Percentiles rank a stretch among this genome's conserved stretches.
Evolutionary conservation across 2,113 vertebrate species (phyloP).

Genomic region (Nesogale talazaci): DNA sequence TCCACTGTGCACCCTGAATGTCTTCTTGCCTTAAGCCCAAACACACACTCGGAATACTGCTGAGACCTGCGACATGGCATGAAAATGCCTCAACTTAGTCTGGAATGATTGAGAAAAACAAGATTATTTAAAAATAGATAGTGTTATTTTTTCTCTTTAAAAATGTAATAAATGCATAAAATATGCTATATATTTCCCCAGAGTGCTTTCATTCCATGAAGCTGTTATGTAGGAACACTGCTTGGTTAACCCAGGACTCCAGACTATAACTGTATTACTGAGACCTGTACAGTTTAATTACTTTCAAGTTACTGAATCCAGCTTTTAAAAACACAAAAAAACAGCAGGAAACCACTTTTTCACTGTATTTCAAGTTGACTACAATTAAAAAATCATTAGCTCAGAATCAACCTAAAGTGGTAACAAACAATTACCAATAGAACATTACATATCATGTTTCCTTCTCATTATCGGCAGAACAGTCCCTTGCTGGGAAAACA

Average conservation of each 20-base stretch:
- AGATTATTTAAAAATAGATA: neutral
- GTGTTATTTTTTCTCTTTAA: neutral
- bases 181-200: neutral
- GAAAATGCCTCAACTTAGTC: neutral
- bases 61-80: neutral
- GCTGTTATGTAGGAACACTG: constrained; percentile 45
- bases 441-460: constrained; percentile 32
- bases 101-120: neutral
- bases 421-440: constrained; percentile 72
- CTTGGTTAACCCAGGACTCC: constrained; percentile 58
- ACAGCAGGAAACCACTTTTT: constrained; percentile 59
- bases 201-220: constrained; percentile 55
- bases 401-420: constrained; percentile 68
- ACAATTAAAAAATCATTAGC: constrained; percentile 81
- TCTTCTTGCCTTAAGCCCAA: neutral
- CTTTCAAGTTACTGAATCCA: constrained; percentile 75
- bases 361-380: constrained; percentile 68
- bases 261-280: constrained; percentile 58
- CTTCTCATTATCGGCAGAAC: constrained; percentile 62
- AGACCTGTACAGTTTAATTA: constrained; percentile 76
- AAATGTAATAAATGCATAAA: constrained; percentile 6
- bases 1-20: neutral
- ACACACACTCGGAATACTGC: neutral
- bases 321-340: constrained; percentile 7
- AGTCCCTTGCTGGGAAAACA: constrained; percentile 69